Base-by-base conservation (phyloP, 2,797 vertebrate species). In the Phaenicophaeus curvirostris region DNA sequence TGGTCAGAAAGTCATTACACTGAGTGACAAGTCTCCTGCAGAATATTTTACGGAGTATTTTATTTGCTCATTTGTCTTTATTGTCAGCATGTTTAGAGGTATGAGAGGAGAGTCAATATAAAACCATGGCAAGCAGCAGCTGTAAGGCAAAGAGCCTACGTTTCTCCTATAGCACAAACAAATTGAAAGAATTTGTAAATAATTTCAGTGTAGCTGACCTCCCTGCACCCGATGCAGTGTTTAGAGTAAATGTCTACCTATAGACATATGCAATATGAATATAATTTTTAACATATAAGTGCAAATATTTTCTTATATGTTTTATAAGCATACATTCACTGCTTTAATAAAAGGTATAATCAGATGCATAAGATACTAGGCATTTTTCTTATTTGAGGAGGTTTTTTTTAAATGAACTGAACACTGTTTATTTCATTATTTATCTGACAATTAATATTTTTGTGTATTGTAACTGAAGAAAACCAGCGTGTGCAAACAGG, bases 1-100 rank as follows among this genome's bases (percentile, higher is more conserved):
- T 81, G 82, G 87, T 89, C 79, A 91, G 51, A 80, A 95, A 80
- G 87, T 92, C 92, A 94, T 80, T 84, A 37, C 24, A 24, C 7
- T 13, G 66, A 93, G 93, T 5, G 7, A 48, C 79, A 95, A 88
- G 82, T 44, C 35, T 57, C 73, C 90, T 83, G 89, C 69, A 87
- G 90, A 90, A 55, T 69, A 87, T 78, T 96, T 92, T 55, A 74
- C 1, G 3, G 44, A 61, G 50, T 20, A 15, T 67, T 83, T 91
- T 71, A 69, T 84, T 86, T 89, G 58, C 80, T 86, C 55, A 51
- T 39, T 63, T 83, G 55, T 74, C 72, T 82, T 89, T 55, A 67
- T 57, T 0, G 0, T n/a, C 51, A 9, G n/a, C 0, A 1, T 3
- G 24, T 48, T 85, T 23, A 58, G 20, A 75, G 61, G 41, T 39